Base-by-base conservation (phyloP, 2,888 invertebrate species). In the Scaeva pyrastri region DNA sequence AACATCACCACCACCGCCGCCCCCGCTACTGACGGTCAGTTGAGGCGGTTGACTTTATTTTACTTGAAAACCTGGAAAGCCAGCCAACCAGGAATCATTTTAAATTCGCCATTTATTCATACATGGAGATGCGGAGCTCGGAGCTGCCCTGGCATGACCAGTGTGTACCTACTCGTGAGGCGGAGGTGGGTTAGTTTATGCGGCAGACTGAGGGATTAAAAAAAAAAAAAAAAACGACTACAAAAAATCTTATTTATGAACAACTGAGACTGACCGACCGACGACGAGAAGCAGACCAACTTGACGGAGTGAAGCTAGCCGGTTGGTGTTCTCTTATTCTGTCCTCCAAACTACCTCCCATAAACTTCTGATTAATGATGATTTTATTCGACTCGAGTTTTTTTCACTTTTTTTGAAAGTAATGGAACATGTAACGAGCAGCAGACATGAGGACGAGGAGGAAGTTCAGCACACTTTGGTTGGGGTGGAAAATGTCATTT, bases 41-140 rank as follows among this genome's bases (percentile, higher is more conserved):
- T 8, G 8, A 31, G 31, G 5, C 64, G 45, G 76, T 76, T 73
- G 76, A 72, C 73, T 36, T 68, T 64, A 68, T 48, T 58, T 56
- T 4, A 56, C 21, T 72, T 48, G 58, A 48, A 62, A 80, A 80
- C 85, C 52, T 76, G 80, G 76, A 81, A 74, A 86, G 58, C 31
- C 86, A 86, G 66, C 86, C 86, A 86, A 86, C 86, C 86, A 82
- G 86, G 86, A 78, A 86, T 78, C 86, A 78, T 82, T 86, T 75
- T 74, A 55, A 71, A 66, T 82, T 86, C 78, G 86, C 86, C 86
- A 86, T 86, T 82, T 86, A 82, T 86, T 77, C 82, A 86, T 78
- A 74, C 55, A 21, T 19, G 50, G 39, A 39, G 31, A 31, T 31
- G 31, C 31, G 31, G 70, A 76, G 55, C 66, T 56, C 31, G 31